phyloP scores from a whole-genome alignment of 2,888 invertebrate genomes.

The Odontocolon sp. region DNA sequence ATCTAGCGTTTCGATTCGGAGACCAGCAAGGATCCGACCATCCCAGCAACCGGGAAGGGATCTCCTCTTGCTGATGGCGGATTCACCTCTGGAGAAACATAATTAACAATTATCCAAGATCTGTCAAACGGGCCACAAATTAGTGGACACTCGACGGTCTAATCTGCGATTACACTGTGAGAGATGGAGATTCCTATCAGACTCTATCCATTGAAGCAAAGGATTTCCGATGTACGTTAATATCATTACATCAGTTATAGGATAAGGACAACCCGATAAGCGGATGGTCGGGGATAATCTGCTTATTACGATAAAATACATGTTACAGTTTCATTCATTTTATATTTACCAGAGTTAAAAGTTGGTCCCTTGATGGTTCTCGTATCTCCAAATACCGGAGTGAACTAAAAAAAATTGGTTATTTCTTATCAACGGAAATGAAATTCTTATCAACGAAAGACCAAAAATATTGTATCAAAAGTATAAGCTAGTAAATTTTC shows the following conservation, averaged over 20 bases:
- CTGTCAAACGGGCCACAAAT: conserved; percentile 78
- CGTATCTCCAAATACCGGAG: no score
- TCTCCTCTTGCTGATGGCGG: conserved; percentile 20
- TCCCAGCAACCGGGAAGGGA: conserved; percentile 30
- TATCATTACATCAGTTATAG: conserved; percentile 1
- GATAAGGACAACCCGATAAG: not conserved
- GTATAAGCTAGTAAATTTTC: no score
- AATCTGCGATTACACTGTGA: conserved; percentile 40
- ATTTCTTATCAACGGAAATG: no score
- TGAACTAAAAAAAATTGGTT: no score
- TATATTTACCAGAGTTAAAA: no score
- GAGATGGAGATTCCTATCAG: not conserved
- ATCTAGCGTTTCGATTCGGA: conserved; percentile 23
- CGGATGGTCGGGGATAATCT: not conserved
- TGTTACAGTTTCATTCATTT: not conserved
- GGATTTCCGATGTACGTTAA: conserved; percentile 5
- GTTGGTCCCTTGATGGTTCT: no score
- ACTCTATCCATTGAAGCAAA: not conserved
- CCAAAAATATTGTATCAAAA: no score
- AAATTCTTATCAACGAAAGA: no score
- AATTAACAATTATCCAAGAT: conserved; percentile 79
- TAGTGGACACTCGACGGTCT: conserved; percentile 71
- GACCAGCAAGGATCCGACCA: conserved; percentile 52
- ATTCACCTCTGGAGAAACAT: conserved; percentile 73
- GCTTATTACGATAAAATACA: not conserved